A percentile compares a stretch with the other conserved stretches of the same genome.
phyloP scores from a whole-genome alignment of 1,140 invertebrate genomes.

The Bombus consobrinus region DNA sequence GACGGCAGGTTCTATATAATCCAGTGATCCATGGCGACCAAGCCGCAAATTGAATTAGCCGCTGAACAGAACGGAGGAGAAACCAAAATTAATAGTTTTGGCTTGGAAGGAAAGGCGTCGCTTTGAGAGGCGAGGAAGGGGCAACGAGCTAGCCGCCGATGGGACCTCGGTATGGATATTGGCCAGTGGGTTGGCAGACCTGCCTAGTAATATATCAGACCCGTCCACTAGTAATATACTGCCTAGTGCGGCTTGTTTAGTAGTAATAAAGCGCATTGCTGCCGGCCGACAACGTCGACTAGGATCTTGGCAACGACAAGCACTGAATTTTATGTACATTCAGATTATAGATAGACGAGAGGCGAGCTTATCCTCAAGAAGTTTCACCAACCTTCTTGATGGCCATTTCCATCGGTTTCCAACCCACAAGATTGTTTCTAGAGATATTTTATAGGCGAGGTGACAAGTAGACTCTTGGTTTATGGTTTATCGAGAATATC shows the following conservation, averaged over 20 bases:
- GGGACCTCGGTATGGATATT: constrained; percentile 72
- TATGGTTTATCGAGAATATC: no score
- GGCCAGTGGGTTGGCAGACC: constrained; percentile 72
- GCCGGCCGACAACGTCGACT: constrained; percentile 21
- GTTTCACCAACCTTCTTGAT: neutral
- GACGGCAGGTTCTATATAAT: neutral
- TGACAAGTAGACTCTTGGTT: no score
- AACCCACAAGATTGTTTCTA: neutral
- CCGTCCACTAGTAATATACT: constrained; percentile 74
- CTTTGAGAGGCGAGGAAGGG: constrained; percentile 31
- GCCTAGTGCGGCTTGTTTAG: constrained; percentile 73
- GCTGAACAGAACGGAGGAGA: constrained; percentile 59
- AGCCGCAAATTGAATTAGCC: constrained; percentile 74
- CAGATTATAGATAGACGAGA: neutral
- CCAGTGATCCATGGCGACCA: neutral
- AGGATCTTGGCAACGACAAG: constrained; percentile 33
- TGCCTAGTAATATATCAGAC: constrained; percentile 71
- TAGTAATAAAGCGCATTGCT: constrained; percentile 73
- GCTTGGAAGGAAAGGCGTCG: constrained; percentile 67
- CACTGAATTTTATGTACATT: constrained; percentile 27
- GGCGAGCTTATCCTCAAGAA: neutral
- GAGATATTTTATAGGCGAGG: neutral
- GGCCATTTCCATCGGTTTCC: neutral
- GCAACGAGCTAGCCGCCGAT: constrained; percentile 42
- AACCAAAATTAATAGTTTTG: constrained; percentile 80